Base-by-base conservation (phyloP, 2,113 vertebrate species). In the Perca flavescens region DNA sequence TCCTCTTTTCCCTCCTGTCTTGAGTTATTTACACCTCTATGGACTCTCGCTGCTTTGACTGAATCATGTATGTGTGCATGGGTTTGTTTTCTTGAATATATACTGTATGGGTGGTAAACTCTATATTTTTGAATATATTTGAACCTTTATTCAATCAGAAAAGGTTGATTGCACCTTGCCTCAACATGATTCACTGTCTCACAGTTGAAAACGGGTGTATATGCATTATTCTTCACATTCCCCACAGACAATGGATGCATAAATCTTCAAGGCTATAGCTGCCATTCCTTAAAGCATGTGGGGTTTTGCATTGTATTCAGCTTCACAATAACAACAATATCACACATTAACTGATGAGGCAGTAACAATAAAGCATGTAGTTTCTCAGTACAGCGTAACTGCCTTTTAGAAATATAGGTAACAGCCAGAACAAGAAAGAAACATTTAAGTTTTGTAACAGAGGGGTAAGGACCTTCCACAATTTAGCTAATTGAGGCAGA, bases 221-320 rank as follows among this genome's bases (percentile, higher is more conserved):
- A 22, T 67, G 22, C n/a, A 43, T 87, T 77, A 62, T 70, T 77
- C 25, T 43, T 67, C 16, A 22, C n/a, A 64, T 63, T 58, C 47
- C 52, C 58, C 4, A 9, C 12, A 58, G 67, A 49, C 69, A 69
- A 17, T 25, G n/a, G 4, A 61, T n/a, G 63, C 15, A 34, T 21
- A n/a, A 1, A 17, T 63, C 28, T 66, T 56, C 60, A 40, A 50
- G 5, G 28, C 25, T 40, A 17, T 28, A 60, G 22, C 52, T 54
- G 52, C 52, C 4, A 0, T 17, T 53, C 22, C 19, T 64, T 21
- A 16, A 15, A 46, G 49, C 13, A 28, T 3, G n/a, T 36, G 43
- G 15, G 15, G 2, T 28, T 17, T 43, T 21, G 19, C 43, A 25
- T 46, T 57, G 28, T 58, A 1, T 36, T 52, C 40, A 22, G 10